Conservation (phyloP, 1,140 invertebrate species). For the Drosophila persimilis region DNA sequence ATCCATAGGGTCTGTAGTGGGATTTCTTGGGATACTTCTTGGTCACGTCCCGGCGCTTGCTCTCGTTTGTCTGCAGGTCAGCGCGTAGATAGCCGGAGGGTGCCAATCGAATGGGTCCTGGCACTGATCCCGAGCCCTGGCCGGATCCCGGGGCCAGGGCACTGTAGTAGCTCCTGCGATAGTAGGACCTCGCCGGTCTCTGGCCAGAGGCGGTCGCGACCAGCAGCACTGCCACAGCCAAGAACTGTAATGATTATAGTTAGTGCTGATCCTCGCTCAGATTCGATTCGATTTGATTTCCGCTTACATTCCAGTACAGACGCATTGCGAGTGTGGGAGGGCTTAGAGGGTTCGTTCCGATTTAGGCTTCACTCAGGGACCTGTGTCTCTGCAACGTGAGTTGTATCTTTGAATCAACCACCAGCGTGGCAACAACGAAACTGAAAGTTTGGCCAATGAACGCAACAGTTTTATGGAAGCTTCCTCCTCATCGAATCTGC, state of each 20-base stretch:
- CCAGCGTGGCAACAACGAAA: slow-evolving; percentile 76
- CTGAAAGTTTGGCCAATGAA: slow-evolving; percentile 79
- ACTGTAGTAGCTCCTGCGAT: slow-evolving; percentile 62
- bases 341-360: slow-evolving; percentile 2
- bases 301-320: slow-evolving; percentile 66
- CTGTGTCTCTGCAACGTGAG: slow-evolving; percentile 4
- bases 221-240: slow-evolving; percentile 50
- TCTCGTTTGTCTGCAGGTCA: slow-evolving; percentile 72
- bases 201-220: slow-evolving; percentile 27
- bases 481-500: slow-evolving; percentile 55
- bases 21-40: slow-evolving; percentile 73
- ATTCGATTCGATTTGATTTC: neutral
- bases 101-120: slow-evolving; percentile 50
- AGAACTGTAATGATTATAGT: slow-evolving; percentile 39
- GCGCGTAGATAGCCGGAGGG: slow-evolving; percentile 43
- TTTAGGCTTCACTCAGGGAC: slow-evolving; percentile 23
- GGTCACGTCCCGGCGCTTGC: slow-evolving; percentile 61
- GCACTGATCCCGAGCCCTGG: slow-evolving; percentile 34
- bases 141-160: slow-evolving; percentile 17
- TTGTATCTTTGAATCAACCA: slow-evolving; percentile 20
- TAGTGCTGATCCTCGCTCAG: slow-evolving; percentile 8
- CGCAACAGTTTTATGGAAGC: slow-evolving; percentile 81
- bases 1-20: slow-evolving; percentile 63
- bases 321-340: slow-evolving; percentile 51
- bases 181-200: slow-evolving; percentile 55